Base-by-base conservation (phyloP, 1,140 invertebrate genomes). In the Musca vetustissima region DNA sequence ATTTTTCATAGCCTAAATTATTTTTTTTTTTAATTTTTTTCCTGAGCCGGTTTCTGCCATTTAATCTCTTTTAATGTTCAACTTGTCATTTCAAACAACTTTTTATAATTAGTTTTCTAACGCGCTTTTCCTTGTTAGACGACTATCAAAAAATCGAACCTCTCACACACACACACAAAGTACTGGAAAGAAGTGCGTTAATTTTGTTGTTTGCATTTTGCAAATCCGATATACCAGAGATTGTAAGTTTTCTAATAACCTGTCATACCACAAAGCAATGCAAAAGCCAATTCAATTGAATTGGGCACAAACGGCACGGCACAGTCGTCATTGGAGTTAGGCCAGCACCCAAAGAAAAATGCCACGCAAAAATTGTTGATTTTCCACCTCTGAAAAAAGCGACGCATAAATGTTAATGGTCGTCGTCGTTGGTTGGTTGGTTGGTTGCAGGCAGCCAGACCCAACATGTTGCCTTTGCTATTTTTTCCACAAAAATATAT, bases 21-120 rank as follows among this genome's bases (percentile, higher is more conserved):
- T 55, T 55, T 55, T 25, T n/a, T n/a, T n/a, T n/a, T n/a, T n/a
- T n/a, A n/a, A n/a, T n/a, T n/a, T n/a, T n/a, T n/a, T n/a, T n/a
- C n/a, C n/a, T n/a, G 21, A 22, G 49, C 49, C 49, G 7, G 52
- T 49, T n/a, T 22, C n/a, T 65, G n/a, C n/a, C n/a, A n/a, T 8
- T 65, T 28, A 32, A 11, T 11, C 36, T 59, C n/a, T n/a, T n/a
- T n/a, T 24, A 15, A 8, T 61, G 24, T n/a, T 21, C 15, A 32
- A 61, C 24, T 28, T 61, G 57, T 61, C 57, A 61, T 61, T 61
- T 43, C 17, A 61, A 61, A 61, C 57, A 36, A 61, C 57, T 36
- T 61, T 61, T 61, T 61, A 61, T 61, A 61, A 61, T 61, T 61
- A 61, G 19, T 61, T 59, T 61, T 61, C 57, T 61, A 61, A 61